Base-by-base conservation (phyloP, 2,888 invertebrate genomes). In the Xanthostigma xanthostigma region DNA sequence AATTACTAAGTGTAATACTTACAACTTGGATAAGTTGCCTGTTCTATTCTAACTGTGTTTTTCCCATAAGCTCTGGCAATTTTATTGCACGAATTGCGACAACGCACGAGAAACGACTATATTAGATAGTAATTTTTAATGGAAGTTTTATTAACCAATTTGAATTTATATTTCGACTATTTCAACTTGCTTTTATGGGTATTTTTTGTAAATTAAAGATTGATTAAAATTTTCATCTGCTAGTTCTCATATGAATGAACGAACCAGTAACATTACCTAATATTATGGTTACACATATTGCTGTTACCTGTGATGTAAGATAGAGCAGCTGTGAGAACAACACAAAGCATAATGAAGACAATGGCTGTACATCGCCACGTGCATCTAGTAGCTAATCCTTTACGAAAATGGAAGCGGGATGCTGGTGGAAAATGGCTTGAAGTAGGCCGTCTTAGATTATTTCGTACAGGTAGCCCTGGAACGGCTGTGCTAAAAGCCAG, bases 311-410 rank as follows among this genome's bases (percentile, higher is more conserved):
- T 84, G 72, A 93, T 82, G 71, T 90, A 90, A 57, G 85, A 81
- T 57, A 91, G 76, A 56, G 87, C 83, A 56, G 89, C 84, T 62
- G 84, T 78, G 58, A 93, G 76, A 61, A 88, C 77, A 59, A 88
- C 79, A 59, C 87, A 82, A 59, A 91, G 76, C 68, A 88, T 78
- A 64, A 91, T 84, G 65, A 90, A 84, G 57, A 85, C 80, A 64
- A 94, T 85, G 54, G 92, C 90, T 57, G 90, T 82, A 70, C 92
- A 89, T 68, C 87, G 87, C 89, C 93, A 93, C 54, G 89, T 87
- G 71, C 94, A 94, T 60, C 79, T 76, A 58, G 87, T 84, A 50
- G 86, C 81, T 60, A 89, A 73, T 59, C 86, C 87, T 75, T 90
- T 89, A 64, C 85, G 81, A 69, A 89, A 88, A 69, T 87, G 89